phyloP scores from a whole-genome alignment of 1,140 invertebrate genomes.

The Tetranychus urticae region DNA sequence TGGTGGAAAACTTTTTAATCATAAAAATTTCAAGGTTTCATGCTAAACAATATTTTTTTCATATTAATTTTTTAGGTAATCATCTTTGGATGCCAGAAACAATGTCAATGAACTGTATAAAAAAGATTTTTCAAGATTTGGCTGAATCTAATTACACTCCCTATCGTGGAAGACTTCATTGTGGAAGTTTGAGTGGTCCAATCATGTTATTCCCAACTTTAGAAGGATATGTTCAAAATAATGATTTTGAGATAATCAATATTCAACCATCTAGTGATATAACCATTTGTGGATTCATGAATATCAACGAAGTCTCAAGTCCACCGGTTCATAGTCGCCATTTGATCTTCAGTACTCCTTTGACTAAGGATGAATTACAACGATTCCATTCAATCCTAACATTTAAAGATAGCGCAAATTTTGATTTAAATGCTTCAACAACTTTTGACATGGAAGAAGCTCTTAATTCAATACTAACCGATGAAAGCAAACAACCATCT shows the following conservation, averaged over 20 bases:
- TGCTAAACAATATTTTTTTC: no score
- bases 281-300: slow-evolving; percentile 55
- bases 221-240: slow-evolving; percentile 33
- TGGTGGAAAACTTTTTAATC: no score
- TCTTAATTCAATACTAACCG: slow-evolving; percentile 15
- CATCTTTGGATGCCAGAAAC: slow-evolving; percentile 35
- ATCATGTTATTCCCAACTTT: slow-evolving; percentile 51
- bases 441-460: neutral
- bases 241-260: slow-evolving; percentile 35
- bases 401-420: neutral
- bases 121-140: slow-evolving; percentile 40
- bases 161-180: slow-evolving; percentile 44
- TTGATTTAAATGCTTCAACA: neutral
- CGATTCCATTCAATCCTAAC: neutral
- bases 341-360: slow-evolving; percentile 46
- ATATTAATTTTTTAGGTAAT: slow-evolving; percentile 22
- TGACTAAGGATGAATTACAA: slow-evolving; percentile 23
- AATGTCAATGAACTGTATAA: slow-evolving; percentile 31
- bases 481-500: slow-evolving; percentile 57
- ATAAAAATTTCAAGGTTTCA: no score
- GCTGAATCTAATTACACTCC: slow-evolving; percentile 50
- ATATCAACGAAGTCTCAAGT: slow-evolving; percentile 61
- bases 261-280: slow-evolving; percentile 37
- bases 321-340: slow-evolving; percentile 77
- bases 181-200: slow-evolving; percentile 45